A percentile compares a stretch with the other conserved stretches of the same genome.
Conservation (phyloP, 1,140 invertebrate species). For the Drosophila nigromelanica region DNA sequence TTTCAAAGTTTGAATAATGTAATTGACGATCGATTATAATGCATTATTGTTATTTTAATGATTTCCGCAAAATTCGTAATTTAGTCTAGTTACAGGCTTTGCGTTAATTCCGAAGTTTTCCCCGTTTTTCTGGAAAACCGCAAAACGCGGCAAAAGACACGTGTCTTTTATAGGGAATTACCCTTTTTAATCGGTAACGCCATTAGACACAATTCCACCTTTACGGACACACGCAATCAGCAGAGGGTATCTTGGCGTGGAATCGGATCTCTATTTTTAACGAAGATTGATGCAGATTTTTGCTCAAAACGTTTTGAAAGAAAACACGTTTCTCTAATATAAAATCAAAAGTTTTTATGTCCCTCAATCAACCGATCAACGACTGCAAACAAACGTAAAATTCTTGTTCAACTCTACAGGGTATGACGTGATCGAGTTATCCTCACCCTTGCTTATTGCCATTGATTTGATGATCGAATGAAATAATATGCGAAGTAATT, state of each 20-base stretch:
- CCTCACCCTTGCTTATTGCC: no score
- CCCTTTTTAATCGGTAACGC: constrained; percentile 16
- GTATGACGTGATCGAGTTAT: constrained; percentile 1
- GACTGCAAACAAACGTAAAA: no score
- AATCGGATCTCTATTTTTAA: no score
- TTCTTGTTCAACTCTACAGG: background rate
- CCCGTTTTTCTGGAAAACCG: constrained; percentile 10
- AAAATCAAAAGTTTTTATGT: no score
- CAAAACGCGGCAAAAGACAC: background rate
- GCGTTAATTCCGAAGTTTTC: background rate
- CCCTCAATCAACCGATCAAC: no score
- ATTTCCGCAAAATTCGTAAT: constrained; percentile 6
- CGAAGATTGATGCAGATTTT: no score
- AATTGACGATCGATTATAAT: no score
- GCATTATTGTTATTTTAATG: background rate
- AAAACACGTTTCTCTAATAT: no score
- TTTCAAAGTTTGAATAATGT: no score
- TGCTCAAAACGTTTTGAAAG: no score
- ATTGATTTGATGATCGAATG: constrained; percentile 13
- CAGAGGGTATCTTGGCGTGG: no score
- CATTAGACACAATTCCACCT: constrained; percentile 5
- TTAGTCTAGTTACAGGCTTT: background rate
- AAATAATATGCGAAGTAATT: constrained; percentile 40
- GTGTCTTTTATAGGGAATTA: constrained; percentile 32
- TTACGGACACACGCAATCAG: background rate